Conservation (phyloP, 2,113 vertebrate genomes). For the Pseudolaguvia tuberculata region DNA sequence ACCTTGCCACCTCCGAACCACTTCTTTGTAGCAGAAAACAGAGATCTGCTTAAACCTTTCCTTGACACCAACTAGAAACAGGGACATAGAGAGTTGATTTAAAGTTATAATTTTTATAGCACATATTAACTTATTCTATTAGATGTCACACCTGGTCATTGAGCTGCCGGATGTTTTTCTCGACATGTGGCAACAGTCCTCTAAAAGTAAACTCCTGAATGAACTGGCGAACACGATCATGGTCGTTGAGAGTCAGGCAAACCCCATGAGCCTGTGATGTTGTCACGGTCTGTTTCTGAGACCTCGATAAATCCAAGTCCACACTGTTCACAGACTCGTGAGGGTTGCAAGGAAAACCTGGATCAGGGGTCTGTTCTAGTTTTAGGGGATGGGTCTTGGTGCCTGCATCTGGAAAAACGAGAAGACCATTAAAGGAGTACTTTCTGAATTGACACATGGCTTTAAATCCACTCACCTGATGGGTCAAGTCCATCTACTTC, state of each 20-base stretch:
- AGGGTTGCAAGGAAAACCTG: conserved; percentile 22
- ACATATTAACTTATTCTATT: not conserved
- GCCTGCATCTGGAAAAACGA: conserved; percentile 64
- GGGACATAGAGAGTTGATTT: not conserved
- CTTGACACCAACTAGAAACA: conserved; percentile 83
- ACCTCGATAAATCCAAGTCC: conserved; percentile 9
- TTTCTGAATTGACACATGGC: not conserved
- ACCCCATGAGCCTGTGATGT: conserved; percentile 72
- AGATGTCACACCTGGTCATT: conserved; percentile 86
- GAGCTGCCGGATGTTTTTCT: conserved; percentile 94
- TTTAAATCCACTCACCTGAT: conserved; percentile 65
- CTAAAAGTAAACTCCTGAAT: conserved; percentile 96
- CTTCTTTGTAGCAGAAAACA: conserved; percentile 96
- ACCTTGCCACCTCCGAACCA: conserved; percentile 96
- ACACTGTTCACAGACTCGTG: conserved; percentile 15
- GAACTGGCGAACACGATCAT: conserved; percentile 92
- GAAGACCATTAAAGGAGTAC: conserved; percentile 2
- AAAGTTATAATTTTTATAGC: too few species aligned
- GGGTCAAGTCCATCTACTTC: conserved; percentile 69
- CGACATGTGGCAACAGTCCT: conserved; percentile 91
- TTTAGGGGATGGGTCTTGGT: conserved; percentile 79
- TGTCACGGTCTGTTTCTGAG: conserved; percentile 39
- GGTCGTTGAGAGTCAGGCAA: conserved; percentile 90
- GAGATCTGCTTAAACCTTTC: conserved; percentile 91
- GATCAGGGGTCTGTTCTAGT: conserved; percentile 68